These are phyloP conservation scores for Microtus montanus DNA, from an alignment of 2,113 vertebrate species.

Conservation along the genomic window DNA sequence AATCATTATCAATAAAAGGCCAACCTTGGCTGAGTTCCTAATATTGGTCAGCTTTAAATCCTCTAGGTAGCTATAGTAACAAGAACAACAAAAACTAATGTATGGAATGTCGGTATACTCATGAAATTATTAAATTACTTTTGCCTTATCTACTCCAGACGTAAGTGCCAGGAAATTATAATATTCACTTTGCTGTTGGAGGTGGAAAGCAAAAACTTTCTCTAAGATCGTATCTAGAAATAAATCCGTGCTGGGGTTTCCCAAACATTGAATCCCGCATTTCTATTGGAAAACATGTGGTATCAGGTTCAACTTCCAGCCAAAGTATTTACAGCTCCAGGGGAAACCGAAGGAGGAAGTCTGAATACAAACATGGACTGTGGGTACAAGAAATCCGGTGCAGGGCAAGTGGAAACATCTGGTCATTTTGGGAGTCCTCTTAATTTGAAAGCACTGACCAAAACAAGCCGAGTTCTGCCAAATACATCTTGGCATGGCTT, in stretches of 20 bases:
- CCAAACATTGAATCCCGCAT: background rate
- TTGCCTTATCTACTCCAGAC: background rate
- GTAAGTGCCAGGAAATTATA: conserved; percentile 41
- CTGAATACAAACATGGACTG: conserved; percentile 59
- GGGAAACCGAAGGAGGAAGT: conserved; percentile 42
- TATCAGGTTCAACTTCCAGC: conserved; percentile 44
- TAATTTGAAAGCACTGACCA: conserved; percentile 73
- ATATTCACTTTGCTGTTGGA: conserved; percentile 4
- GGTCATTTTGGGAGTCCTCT: conserved; percentile 47
- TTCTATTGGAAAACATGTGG: background rate
- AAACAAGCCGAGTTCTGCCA: conserved; percentile 68
- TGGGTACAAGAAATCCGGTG: conserved; percentile 44
- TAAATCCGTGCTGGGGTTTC: conserved; percentile 40
- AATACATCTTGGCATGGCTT: conserved; percentile 55
- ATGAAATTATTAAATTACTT: conserved; percentile 10
- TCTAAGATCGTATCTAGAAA: conserved; percentile 62
- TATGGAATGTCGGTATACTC: conserved; percentile 24
- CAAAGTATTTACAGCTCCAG: conserved; percentile 56
- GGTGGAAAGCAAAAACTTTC: background rate
- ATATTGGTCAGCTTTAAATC: conserved; percentile 59
- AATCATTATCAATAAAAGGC: conserved; percentile 57
- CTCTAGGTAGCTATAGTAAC: conserved; percentile 53
- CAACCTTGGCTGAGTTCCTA: background rate
- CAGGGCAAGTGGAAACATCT: conserved; percentile 66
- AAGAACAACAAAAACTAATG: background rate